A percentile compares a stretch with the other conserved stretches of the same genome.
phyloP scores from a whole-genome alignment of 2,113 vertebrate species.

The Mastomys natalensis region DNA sequence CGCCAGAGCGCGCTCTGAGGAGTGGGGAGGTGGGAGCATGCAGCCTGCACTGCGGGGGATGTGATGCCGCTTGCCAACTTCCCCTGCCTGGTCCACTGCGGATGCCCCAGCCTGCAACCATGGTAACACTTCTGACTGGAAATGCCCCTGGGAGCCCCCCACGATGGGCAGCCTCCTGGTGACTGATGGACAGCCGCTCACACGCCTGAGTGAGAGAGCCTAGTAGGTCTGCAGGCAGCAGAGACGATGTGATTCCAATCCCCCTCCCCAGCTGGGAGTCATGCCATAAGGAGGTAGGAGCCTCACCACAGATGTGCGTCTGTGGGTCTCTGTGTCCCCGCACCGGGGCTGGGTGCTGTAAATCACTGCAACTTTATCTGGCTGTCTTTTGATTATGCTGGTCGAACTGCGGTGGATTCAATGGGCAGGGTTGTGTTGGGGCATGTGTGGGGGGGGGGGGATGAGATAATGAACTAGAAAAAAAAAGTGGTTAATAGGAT shows the following conservation, averaged over 20 bases:
- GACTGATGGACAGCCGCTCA: constrained; percentile 73
- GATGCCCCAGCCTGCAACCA: constrained; percentile 85
- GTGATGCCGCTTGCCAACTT: constrained; percentile 76
- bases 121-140: constrained; percentile 87
- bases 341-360: constrained; percentile 62
- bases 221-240: constrained; percentile 77
- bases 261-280: constrained; percentile 16
- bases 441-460: constrained; percentile 41
- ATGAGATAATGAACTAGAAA: constrained; percentile 69
- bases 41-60: constrained; percentile 89
- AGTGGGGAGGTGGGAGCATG: constrained; percentile 74
- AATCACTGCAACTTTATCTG: constrained; percentile 82
- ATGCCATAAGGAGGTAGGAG: constrained; percentile 80
- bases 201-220: constrained; percentile 61
- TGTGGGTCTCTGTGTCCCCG: neutral
- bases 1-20: constrained; percentile 71
- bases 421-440: constrained; percentile 31
- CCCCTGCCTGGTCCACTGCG: constrained; percentile 72
- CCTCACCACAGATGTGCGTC: constrained; percentile 67
- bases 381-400: constrained; percentile 74
- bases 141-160: constrained; percentile 80
- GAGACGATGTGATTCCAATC: constrained; percentile 75
- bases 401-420: constrained; percentile 75
- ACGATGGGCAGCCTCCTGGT: constrained; percentile 75
- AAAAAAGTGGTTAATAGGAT: constrained; percentile 77